Conservation (phyloP, 1,140 invertebrate genomes). For the Drosophila jambulina region DNA sequence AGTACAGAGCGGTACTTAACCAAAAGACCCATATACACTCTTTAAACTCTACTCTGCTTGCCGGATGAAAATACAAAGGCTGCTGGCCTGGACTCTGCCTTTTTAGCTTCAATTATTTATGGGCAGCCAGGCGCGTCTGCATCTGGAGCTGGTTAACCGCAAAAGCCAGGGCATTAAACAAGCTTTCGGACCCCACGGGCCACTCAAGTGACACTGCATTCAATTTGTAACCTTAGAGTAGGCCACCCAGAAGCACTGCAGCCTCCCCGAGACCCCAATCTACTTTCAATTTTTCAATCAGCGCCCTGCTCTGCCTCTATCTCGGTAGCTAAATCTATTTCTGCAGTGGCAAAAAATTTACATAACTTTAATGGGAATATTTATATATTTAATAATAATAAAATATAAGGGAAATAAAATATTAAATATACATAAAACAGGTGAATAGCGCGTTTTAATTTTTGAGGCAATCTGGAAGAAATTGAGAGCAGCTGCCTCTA, state of each 20-base stretch:
- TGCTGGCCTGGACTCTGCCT: slow-evolving; percentile 59
- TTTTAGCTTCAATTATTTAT: slow-evolving; percentile 83
- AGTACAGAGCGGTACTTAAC: not conserved
- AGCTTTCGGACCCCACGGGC: slow-evolving; percentile 57
- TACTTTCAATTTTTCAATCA: slow-evolving; percentile 70
- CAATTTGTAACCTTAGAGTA: slow-evolving; percentile 69
- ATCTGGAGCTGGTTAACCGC: slow-evolving; percentile 78
- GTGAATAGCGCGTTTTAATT: too few species aligned
- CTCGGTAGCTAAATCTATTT: slow-evolving; percentile 14
- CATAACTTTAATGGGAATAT: too few species aligned
- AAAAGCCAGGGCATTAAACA: slow-evolving; percentile 77
- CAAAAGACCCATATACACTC: slow-evolving; percentile 3
- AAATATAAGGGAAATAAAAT: not conserved
- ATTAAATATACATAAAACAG: too few species aligned
- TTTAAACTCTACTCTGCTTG: slow-evolving; percentile 9
- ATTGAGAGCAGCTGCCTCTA: too few species aligned
- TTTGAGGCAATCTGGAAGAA: too few species aligned
- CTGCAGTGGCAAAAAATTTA: not conserved
- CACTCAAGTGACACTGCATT: slow-evolving; percentile 75
- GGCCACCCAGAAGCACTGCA: slow-evolving; percentile 16
- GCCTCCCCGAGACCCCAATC: slow-evolving; percentile 19
- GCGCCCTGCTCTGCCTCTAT: slow-evolving; percentile 30
- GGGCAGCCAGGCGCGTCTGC: slow-evolving; percentile 76
- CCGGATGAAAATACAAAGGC: slow-evolving; percentile 37
- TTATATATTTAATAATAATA: too few species aligned